Percentiles rank a stretch among this genome's conserved stretches.
These are phyloP conservation scores for Lasioglossum lativentre DNA, from an alignment of 2,888 invertebrate genomes.

Conservation along the genomic window DNA sequence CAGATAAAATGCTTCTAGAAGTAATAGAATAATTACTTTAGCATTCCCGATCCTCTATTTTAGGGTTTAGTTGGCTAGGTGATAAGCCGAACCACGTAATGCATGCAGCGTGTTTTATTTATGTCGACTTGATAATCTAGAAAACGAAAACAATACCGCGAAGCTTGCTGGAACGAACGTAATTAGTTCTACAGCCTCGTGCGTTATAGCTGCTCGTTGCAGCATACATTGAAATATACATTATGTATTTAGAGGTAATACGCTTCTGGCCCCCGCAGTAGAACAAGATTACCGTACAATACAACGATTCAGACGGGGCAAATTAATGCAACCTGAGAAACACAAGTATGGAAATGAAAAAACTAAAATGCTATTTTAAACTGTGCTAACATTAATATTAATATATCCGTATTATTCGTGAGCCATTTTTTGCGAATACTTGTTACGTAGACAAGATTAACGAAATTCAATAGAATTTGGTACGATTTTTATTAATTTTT, in stretches of 20 bases:
- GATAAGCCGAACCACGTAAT: background rate
- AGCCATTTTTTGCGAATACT: too few relatives aligned
- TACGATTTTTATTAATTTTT: too few relatives aligned
- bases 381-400: too few relatives aligned
- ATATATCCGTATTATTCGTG: too few relatives aligned
- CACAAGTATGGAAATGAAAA: background rate
- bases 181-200: background rate
- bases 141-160: background rate
- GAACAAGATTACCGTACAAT: background rate
- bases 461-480: too few relatives aligned
- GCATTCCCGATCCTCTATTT: background rate
- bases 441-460: too few relatives aligned
- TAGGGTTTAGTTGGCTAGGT: background rate
- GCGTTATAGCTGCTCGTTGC: background rate
- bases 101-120: background rate
- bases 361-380: too few relatives aligned
- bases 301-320: background rate
- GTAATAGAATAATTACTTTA: background rate
- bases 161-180: background rate
- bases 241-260: background rate
- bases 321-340: background rate
- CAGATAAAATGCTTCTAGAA: background rate
- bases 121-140: background rate
- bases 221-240: background rate
- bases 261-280: background rate